phyloP scores from a whole-genome alignment of 1,140 invertebrate species.

The Caenorhabditis briggsae region DNA sequence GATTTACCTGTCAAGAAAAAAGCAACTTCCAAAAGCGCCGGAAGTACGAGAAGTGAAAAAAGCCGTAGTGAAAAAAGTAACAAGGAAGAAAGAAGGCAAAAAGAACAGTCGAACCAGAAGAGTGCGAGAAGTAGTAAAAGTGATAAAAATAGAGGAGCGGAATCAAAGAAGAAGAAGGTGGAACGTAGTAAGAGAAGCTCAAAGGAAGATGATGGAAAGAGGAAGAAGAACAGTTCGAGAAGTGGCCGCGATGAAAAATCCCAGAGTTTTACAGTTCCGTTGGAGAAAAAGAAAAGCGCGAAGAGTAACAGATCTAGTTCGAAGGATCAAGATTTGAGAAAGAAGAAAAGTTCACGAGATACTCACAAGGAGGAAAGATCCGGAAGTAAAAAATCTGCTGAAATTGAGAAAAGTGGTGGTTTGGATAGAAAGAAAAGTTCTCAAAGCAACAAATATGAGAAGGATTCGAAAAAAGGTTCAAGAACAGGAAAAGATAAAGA shows the following conservation, averaged over 20 bases:
- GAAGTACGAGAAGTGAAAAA: no score
- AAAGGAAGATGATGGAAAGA: not conserved
- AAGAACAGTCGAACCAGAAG: no score
- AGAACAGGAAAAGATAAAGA: not conserved
- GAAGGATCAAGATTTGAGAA: not conserved
- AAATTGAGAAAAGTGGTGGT: not conserved
- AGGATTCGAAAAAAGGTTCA: not conserved
- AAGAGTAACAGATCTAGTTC: not conserved
- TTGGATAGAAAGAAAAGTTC: constrained; percentile 3
- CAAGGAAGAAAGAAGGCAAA: no score
- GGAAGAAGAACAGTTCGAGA: not conserved
- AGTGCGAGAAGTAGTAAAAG: no score
- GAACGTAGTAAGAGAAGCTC: not conserved
- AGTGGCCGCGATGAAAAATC: not conserved
- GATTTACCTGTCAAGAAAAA: no score
- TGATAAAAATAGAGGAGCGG: not conserved
- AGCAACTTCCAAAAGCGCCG: no score
- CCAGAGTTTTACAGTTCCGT: not conserved
- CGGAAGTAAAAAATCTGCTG: no score
- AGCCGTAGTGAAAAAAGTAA: no score
- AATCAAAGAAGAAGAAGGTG: not conserved
- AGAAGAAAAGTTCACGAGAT: no score
- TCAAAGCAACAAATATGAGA: not conserved
- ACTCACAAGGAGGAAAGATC: no score
- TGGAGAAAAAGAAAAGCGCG: not conserved